Percentiles rank a stretch among this genome's conserved stretches.
Evolutionary conservation across 30 jellyfish, hydroid and myxozoan species (phyloP).

Genomic region (Pelagia noctiluca): DNA sequence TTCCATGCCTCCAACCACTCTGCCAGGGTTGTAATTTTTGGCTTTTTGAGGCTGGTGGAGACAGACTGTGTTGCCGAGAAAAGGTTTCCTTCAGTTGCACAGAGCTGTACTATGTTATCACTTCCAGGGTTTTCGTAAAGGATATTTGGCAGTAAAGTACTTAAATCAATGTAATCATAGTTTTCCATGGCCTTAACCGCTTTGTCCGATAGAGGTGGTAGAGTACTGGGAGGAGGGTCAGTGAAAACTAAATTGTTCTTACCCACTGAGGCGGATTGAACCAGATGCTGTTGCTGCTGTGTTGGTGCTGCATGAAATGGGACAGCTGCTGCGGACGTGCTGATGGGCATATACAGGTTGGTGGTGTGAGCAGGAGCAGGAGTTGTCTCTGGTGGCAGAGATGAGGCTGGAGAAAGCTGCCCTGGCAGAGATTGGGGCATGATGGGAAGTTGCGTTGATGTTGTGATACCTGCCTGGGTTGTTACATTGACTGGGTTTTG

Average conservation of each 20-base stretch:
- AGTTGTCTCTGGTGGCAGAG: not conserved
- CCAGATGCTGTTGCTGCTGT: not conserved
- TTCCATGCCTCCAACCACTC: constrained; percentile 34
- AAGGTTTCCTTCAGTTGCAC: constrained; percentile 3
- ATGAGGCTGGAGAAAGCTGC: constrained; percentile 22
- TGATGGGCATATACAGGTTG: not conserved
- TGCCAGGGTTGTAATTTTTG: not conserved
- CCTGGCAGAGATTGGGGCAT: not conserved
- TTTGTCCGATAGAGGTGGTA: constrained; percentile 14
- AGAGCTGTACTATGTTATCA: not conserved
- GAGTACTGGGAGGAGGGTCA: not conserved
- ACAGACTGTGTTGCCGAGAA: constrained; percentile 10
- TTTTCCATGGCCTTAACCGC: not conserved
- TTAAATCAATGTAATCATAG: constrained; percentile 10
- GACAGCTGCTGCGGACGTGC: not conserved
- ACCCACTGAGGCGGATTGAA: not conserved
- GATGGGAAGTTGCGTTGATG: not conserved
- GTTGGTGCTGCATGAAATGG: constrained; percentile 1
- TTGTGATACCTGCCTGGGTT: no score
- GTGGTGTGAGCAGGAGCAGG: not conserved
- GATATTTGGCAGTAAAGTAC: constrained; percentile 17
- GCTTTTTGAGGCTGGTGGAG: constrained; percentile 14
- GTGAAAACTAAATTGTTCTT: not conserved
- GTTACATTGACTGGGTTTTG: no score
- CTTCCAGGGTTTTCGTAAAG: constrained; percentile 1